phyloP scores from a whole-genome alignment of 2,888 invertebrate species.

The Perdita meconis region DNA sequence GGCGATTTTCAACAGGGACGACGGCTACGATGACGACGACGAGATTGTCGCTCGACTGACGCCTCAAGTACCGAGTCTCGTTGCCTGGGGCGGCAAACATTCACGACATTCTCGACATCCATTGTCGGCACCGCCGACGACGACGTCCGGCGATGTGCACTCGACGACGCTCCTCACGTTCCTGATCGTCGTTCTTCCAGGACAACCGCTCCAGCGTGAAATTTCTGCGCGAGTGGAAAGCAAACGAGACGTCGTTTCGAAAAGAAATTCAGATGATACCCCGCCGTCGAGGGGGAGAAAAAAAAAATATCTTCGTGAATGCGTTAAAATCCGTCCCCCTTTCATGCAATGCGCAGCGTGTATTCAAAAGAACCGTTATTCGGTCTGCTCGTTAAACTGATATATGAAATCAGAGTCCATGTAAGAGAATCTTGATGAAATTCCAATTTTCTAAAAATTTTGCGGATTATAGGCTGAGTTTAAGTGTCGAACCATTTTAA shows the following conservation, averaged over 20 bases:
- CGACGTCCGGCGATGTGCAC: constrained; percentile 51
- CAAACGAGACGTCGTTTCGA: constrained; percentile 39
- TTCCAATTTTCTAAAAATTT: no score
- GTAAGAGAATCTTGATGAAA: no score
- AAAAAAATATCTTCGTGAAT: no score
- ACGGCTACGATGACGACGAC: constrained; percentile 49
- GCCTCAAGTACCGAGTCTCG: constrained; percentile 56
- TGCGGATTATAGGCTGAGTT: no score
- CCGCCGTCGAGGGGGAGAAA: no score
- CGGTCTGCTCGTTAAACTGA: no score
- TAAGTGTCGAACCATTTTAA: no score
- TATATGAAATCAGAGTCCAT: no score
- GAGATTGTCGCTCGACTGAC: constrained; percentile 58
- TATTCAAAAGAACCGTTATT: no score
- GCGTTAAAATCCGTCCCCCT: no score
- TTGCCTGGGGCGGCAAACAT: constrained; percentile 54
- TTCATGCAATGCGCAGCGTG: no score
- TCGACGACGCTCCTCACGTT: constrained; percentile 49
- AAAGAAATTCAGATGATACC: constrained; percentile 28
- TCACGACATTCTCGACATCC: constrained; percentile 54
- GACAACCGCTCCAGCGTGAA: constrained; percentile 28
- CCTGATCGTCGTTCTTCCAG: constrained; percentile 48
- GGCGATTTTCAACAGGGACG: constrained; percentile 38
- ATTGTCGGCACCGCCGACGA: constrained; percentile 46
- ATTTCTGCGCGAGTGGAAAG: constrained; percentile 52